Evolutionary conservation across 2,888 invertebrate genomes (phyloP).

Genomic region (Lasioglossum lativentre): DNA sequence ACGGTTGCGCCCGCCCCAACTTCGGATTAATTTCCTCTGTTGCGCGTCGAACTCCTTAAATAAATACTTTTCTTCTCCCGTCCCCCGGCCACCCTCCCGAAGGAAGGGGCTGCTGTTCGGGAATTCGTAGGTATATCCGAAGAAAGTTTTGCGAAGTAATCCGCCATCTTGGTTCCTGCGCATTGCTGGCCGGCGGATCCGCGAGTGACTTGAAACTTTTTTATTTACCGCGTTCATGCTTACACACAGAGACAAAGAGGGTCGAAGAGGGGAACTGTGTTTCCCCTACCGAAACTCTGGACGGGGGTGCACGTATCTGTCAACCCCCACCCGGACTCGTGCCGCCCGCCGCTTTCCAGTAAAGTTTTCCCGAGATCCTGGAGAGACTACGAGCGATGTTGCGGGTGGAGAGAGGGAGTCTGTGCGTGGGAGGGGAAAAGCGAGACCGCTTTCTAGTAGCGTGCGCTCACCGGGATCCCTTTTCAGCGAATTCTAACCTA

Average conservation of each 20-base stretch:
- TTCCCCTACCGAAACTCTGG: constrained; percentile 68
- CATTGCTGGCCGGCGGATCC: constrained; percentile 72
- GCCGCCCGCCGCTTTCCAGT: constrained; percentile 72
- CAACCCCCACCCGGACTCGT: constrained; percentile 53
- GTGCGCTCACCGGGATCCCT: constrained; percentile 69
- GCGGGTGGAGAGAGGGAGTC: constrained; percentile 45
- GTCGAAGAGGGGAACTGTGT: constrained; percentile 51
- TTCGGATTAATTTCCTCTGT: constrained; percentile 42
- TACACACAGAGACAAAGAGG: constrained; percentile 62
- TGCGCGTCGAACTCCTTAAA: constrained; percentile 31
- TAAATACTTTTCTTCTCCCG: constrained; percentile 48
- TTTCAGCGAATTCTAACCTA: constrained; percentile 75
- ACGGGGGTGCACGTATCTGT: constrained; percentile 65
- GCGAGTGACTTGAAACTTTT: constrained; percentile 76
- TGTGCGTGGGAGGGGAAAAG: constrained; percentile 63
- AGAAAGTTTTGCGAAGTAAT: constrained; percentile 74
- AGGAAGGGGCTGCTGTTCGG: constrained; percentile 43
- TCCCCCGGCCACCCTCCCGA: not conserved
- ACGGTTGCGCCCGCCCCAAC: not conserved
- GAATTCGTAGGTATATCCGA: constrained; percentile 61
- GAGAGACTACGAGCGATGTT: constrained; percentile 65
- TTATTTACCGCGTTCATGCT: constrained; percentile 74
- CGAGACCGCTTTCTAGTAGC: constrained; percentile 63
- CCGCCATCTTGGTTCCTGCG: constrained; percentile 81
- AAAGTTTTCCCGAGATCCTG: constrained; percentile 78